Percentiles rank a stretch among this genome's conserved stretches.
Evolutionary conservation across 1,140 invertebrate species (phyloP).

Genomic region (Drosophila mayri): DNA sequence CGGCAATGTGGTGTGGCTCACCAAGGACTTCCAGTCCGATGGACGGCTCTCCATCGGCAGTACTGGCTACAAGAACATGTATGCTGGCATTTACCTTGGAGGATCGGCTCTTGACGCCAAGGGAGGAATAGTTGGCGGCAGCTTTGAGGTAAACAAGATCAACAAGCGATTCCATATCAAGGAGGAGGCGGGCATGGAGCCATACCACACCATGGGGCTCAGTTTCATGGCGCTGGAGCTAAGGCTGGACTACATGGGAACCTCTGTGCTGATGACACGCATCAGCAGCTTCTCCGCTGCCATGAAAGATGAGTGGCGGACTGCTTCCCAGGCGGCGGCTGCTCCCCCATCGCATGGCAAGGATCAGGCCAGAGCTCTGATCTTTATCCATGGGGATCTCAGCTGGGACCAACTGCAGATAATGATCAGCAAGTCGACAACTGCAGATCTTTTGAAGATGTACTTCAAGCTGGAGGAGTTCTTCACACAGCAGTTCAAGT

Average conservation of each 20-base stretch:
- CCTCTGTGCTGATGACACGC: slow-evolving; percentile 95
- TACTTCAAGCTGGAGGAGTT: slow-evolving; percentile 98
- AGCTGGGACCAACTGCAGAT: slow-evolving; percentile 96
- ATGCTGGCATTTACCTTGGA: slow-evolving; percentile 94
- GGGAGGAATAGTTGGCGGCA: slow-evolving; percentile 97
- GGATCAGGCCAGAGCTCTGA: slow-evolving; percentile 88
- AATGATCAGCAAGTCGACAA: slow-evolving; percentile 98
- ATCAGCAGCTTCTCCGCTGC: slow-evolving; percentile 93
- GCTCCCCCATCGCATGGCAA: slow-evolving; percentile 32
- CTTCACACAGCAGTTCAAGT: slow-evolving; percentile 97
- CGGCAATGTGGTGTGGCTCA: slow-evolving; percentile 97
- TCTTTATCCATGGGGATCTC: slow-evolving; percentile 96
- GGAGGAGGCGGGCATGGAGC: slow-evolving; percentile 95
- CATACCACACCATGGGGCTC: slow-evolving; percentile 94
- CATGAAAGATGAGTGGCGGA: slow-evolving; percentile 93
- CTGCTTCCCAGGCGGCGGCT: slow-evolving; percentile 75
- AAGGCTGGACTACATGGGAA: slow-evolving; percentile 98
- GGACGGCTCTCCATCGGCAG: slow-evolving; percentile 97
- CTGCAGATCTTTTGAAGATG: slow-evolving; percentile 98
- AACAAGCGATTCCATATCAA: slow-evolving; percentile 94
- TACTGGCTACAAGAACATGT: slow-evolving; percentile 96
- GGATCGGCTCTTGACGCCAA: slow-evolving; percentile 97
- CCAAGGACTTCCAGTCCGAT: slow-evolving; percentile 95
- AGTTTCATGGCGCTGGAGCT: slow-evolving; percentile 94
- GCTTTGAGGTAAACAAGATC: slow-evolving; percentile 95